Evolutionary conservation across 2,888 invertebrate genomes (phyloP), one percentile per base, ranked within the genome.

Genomic region (Dasypolia templi): DNA sequence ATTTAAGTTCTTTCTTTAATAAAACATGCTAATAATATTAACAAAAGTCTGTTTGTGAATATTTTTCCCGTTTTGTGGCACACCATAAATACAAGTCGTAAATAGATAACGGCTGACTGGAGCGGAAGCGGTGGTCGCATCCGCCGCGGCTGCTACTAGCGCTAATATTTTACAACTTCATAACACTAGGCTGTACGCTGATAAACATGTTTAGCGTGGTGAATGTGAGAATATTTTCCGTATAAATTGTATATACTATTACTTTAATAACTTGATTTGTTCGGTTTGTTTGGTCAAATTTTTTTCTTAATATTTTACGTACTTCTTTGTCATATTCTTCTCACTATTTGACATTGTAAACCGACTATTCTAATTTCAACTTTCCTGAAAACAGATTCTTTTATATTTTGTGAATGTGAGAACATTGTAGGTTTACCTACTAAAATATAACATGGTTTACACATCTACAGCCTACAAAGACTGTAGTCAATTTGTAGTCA

Each of bases 21-120:
- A 44, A 64, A 55, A 61, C 32, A 64, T 22, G 44, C 22, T 12
- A 61, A 75, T 67, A 42, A 46, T 53, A 65, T 3, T 5, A 74
- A 62, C 42, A 68, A 68, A 67, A 62, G 32, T 46, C 55, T 51
- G 55, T 76, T 61, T 29, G 42, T 76, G 64, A 79, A 82, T 74
- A 76, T 72, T 63, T 65, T 72, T n/a, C 69, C 59, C 26, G 61
- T 58, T 75, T 67, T 63, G 61, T 68, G 44, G 53, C 70, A 61
- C 49, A 39, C 66, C 77, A 86, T 87, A 86, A 87, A 87, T 80
- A 81, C 76, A 19, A 69, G 73, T 62, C 75, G 70, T 84, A 80
- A 84, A 85, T 82, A 89, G 90, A 91, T 91, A 90, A 87, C 86
- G 70, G 66, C 79, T 79, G 88, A 88, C 86, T 87, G 77, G 86